Base-by-base conservation (phyloP, 2,113 vertebrate genomes). In the Brevimyrus niger region DNA sequence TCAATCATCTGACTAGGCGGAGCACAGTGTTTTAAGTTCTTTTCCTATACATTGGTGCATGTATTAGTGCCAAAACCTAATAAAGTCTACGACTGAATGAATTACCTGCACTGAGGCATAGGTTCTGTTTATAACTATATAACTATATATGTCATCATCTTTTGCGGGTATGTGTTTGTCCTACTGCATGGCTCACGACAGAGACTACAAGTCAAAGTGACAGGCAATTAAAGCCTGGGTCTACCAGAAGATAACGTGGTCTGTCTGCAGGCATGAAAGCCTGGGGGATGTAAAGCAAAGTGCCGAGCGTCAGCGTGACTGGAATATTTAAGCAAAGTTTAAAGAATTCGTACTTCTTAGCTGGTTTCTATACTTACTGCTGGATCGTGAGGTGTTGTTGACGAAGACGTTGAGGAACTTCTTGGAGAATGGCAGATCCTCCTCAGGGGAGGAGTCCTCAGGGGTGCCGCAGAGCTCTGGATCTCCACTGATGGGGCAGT, bases 341-440 rank as follows among this genome's bases (percentile, higher is more conserved):
- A 76, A 76, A 11, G 13, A 38, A 38, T 38, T 35, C 38, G 27
- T 69, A 17, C 11, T 38, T 76, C 19, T 76, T 76, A 76, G 69
- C 4, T 19, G 86, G 51, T 87, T 44, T 38, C 21, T 61, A 6
- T 85, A 95, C 96, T 96, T 58, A 97, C 97, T 97, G 89, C 96
- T 96, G 86, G 96, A 97, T 7, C 95, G 94, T 0, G 96, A 96
- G 7, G 96, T 97, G 95, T 96, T 96, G 93, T 97, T 98, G 92
- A 96, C 95, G 0, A 99, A 99, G 91, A 99, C 96, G 0, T 99
- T 99, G 93, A 97, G 96, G 94, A 99, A 99, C 94, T 99, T 99
- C 94, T 96, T 98, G 91, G 97, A 98, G 92, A 97, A 97, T 10
- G 97, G 96, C 55, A 97, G 95, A 91, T 97, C 97, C 0, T 96